Base-by-base conservation (phyloP, 2,888 invertebrate genomes). In the Acanthosepion pharaonis region DNA sequence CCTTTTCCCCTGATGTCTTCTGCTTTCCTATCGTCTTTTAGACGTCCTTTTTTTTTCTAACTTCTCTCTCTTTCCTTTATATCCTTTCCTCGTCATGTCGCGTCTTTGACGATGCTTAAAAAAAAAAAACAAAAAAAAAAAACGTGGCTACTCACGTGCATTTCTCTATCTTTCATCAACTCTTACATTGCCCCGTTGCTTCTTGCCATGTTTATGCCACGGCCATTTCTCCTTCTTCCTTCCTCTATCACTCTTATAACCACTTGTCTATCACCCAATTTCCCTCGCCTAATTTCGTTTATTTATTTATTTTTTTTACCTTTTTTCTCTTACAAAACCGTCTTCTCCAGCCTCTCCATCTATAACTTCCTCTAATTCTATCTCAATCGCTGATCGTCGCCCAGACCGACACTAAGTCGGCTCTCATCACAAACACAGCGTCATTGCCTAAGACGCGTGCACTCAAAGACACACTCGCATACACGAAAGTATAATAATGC, bases 141-240 rank as follows among this genome's bases (percentile, higher is more conserved):
- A 55, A 78, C 33, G n/a, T 3, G n/a, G 2, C 42, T 42, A 78
- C 33, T 78, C 78, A 33, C 78, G 78, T n/a, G 78, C 78, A 33
- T 33, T 33, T n/a, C 78, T 33, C 11, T 15, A 78, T 78, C 78
- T 18, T 78, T 78, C 78, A 33, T 78, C n/a, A 23, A 42, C n/a
- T 33, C 15, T 8, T 3, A 78, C 1, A 11, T n/a, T 15, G 18
- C 78, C n/a, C 78, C 78, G n/a, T 11, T 15, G 15, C 78, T n/a
- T 33, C 33, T 15, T n/a, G n/a, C 33, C 78, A 8, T 11, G 9
- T 78, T 78, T 78, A 78, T 33, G n/a, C 78, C 78, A 78, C 78
- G 91, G 64, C 92, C 94, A 53, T 92, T 94, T 91, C 92, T 48
- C 94, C 64, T 64, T 48, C 94, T 55, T 94, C 92, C 92, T 94